These are phyloP conservation scores for Sceloporus tristichus DNA, from an alignment of 2,113 vertebrate genomes.

Conservation along the genomic window DNA sequence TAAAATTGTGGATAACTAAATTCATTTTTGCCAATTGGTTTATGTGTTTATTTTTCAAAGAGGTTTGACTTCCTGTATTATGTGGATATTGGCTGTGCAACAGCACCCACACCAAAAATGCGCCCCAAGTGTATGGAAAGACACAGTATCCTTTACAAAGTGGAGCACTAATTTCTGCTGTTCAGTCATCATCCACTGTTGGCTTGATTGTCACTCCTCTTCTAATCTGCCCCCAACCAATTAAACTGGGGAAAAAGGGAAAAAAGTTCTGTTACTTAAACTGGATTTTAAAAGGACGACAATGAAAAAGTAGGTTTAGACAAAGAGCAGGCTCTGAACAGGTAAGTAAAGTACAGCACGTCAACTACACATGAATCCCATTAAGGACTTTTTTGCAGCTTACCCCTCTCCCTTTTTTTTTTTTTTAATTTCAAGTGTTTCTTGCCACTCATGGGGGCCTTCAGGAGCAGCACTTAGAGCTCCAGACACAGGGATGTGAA, in stretches of 20 bases:
- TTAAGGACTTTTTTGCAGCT: too few species aligned
- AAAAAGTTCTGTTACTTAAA: constrained; percentile 41
- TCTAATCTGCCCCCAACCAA: constrained; percentile 99
- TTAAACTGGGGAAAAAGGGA: constrained; percentile 85
- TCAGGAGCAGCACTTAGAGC: too few species aligned
- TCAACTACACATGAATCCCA: too few species aligned
- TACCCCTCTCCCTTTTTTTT: too few species aligned
- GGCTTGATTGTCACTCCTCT: constrained; percentile 99
- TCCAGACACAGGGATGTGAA: too few species aligned
- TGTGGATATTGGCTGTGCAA: constrained; percentile 61
- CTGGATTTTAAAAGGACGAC: constrained; percentile 28
- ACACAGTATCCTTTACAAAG: constrained; percentile 60
- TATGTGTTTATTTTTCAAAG: constrained; percentile 74
- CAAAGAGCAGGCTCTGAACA: not conserved
- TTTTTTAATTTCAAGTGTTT: too few species aligned
- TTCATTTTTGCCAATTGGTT: constrained; percentile 69
- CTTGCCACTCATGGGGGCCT: too few species aligned
- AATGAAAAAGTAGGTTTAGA: not conserved
- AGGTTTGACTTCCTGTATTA: constrained; percentile 72
- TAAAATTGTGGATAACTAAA: constrained; percentile 65
- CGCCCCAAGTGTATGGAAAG: constrained; percentile 60
- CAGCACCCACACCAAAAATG: constrained; percentile 71
- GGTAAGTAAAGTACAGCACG: too few species aligned
- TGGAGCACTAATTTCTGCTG: constrained; percentile 63
- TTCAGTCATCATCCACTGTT: constrained; percentile 96